phyloP scores from a whole-genome alignment of 2,113 vertebrate species.

The Climacteris rufus region DNA sequence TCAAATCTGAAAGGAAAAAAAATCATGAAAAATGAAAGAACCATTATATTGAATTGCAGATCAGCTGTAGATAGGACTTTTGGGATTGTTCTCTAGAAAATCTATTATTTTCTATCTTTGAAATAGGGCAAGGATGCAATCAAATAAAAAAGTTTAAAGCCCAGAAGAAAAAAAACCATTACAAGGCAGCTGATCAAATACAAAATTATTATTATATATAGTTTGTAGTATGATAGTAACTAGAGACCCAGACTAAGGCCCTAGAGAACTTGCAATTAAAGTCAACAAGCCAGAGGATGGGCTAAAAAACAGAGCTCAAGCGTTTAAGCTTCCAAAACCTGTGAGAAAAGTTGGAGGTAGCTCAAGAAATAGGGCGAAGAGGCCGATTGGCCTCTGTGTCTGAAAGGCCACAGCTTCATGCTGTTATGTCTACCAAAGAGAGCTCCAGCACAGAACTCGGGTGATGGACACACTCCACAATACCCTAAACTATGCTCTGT shows the following conservation, averaged over 20 bases:
- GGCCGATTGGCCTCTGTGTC: neutral
- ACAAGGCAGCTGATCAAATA: constrained; percentile 20
- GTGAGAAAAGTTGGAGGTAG: neutral
- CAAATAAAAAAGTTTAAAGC: constrained; percentile 36
- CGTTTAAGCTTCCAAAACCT: neutral
- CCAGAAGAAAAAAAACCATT: constrained; percentile 43
- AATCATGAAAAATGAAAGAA: neutral
- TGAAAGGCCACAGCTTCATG: neutral
- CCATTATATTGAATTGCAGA: constrained; percentile 49
- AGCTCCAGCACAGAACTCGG: neutral
- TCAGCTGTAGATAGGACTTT: constrained; percentile 48
- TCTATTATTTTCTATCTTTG: constrained; percentile 44
- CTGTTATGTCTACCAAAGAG: neutral
- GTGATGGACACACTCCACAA: neutral
- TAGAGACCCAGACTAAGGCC: neutral
- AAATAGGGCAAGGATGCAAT: constrained; percentile 59
- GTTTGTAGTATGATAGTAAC: neutral
- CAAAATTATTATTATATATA: neutral
- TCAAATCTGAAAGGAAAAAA: constrained; percentile 37
- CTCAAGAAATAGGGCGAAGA: neutral
- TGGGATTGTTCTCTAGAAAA: constrained; percentile 46
- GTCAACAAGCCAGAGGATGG: neutral
- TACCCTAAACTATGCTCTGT: neutral
- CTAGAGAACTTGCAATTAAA: neutral
- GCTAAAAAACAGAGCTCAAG: neutral